Evolutionary conservation across 92 coral and sea anemone genomes (phyloP).

Genomic region (Pocillopora meandrina): DNA sequence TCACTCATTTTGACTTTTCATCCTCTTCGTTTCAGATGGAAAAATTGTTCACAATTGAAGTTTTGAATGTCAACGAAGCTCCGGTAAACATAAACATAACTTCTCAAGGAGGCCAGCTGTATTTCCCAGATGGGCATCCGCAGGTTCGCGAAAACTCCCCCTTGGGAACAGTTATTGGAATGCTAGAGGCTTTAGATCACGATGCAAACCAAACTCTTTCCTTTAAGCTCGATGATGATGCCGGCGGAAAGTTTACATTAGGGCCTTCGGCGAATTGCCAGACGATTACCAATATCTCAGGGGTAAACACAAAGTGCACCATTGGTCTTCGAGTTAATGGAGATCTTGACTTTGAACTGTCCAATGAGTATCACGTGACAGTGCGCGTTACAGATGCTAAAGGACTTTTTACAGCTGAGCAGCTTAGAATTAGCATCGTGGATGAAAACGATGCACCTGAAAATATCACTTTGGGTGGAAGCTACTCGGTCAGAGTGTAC

Average conservation of each 20-base stretch:
- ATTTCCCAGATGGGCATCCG: constrained; percentile 65
- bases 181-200: constrained; percentile 72
- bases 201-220: constrained; percentile 65
- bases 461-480: constrained; percentile 66
- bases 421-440: constrained; percentile 46
- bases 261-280: constrained; percentile 44
- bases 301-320: constrained; percentile 71
- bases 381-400: constrained; percentile 79
- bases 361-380: constrained; percentile 43
- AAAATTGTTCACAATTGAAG: constrained; percentile 76
- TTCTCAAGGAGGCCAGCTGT: constrained; percentile 70
- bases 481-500: constrained; percentile 36
- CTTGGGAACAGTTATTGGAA: constrained; percentile 67
- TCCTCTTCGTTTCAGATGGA: constrained; percentile 63
- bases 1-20: neutral
- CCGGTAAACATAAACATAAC: constrained; percentile 80
- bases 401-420: constrained; percentile 59
- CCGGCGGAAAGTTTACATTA: constrained; percentile 59
- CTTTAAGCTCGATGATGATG: constrained; percentile 78
- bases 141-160: constrained; percentile 75
- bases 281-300: constrained; percentile 45
- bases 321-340: constrained; percentile 49
- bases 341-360: constrained; percentile 68
- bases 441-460: constrained; percentile 80
- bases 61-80: constrained; percentile 85